phyloP scores from a whole-genome alignment of 2,888 invertebrate genomes.

The Erannis defoliaria region DNA sequence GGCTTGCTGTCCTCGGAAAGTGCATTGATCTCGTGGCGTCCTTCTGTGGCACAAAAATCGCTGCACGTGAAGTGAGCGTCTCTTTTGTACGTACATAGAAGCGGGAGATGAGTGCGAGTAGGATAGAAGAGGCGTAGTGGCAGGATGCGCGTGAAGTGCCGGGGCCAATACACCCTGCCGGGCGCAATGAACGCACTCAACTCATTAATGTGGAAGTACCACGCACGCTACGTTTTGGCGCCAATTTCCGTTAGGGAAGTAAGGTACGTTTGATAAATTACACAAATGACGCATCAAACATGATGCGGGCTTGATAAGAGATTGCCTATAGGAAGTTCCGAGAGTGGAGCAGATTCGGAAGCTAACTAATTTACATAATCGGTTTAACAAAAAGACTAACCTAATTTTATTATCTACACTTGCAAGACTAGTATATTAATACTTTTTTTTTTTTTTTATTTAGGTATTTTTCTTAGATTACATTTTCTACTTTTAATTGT shows the following conservation, averaged over 20 bases:
- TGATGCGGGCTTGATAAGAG: neutral
- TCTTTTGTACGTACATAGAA: constrained; percentile 67
- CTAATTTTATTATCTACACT: too few relatives aligned
- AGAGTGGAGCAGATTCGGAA: neutral
- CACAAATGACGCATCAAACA: neutral
- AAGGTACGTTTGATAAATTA: constrained; percentile 20
- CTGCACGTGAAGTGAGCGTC: constrained; percentile 78
- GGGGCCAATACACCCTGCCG: constrained; percentile 84
- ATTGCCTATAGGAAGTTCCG: neutral
- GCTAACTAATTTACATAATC: neutral
- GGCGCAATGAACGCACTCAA: constrained; percentile 84
- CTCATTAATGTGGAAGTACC: constrained; percentile 77
- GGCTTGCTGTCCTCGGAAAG: constrained; percentile 84
- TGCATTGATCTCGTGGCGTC: constrained; percentile 85
- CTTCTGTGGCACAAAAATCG: constrained; percentile 84
- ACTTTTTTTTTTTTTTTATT: too few relatives aligned
- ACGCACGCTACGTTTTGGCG: constrained; percentile 80
- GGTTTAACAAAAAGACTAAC: neutral
- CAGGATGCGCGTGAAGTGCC: constrained; percentile 83
- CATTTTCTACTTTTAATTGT: too few relatives aligned
- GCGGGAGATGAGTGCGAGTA: constrained; percentile 64
- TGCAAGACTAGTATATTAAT: too few relatives aligned
- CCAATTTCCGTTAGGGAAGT: constrained; percentile 58
- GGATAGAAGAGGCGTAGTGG: constrained; percentile 76
- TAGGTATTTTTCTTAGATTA: too few relatives aligned